Evolutionary conservation across 2,888 invertebrate genomes (phyloP), one percentile per base, ranked within the genome.

Genomic region (Amaurobius ferox): DNA sequence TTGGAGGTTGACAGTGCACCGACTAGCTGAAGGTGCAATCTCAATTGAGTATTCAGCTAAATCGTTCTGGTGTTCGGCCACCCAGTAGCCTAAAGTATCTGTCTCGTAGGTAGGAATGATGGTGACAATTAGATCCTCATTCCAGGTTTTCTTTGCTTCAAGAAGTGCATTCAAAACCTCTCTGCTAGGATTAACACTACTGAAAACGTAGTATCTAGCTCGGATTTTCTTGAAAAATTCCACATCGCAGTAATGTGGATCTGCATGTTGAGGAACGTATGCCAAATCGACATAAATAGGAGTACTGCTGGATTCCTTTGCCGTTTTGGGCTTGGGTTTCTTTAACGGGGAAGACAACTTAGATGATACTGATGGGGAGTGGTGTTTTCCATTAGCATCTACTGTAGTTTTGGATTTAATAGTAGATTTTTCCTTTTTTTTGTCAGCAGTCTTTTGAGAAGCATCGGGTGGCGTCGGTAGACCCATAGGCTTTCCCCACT

Each of bases 31-130:
- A 40, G 98, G 98, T 23, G 98, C 97, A 48, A 99, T 93, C 91
- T 98, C 98, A 89, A 99, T 97, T 91, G 96, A 97, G 91, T 95
- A 94, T 91, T 96, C 96, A 87, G 96, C 95, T 80, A 98, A 93
- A 13, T 95, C 94, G 90, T 98, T 98, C 91, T 97, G 97, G 91
- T 98, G 97, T 91, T 97, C 96, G 0, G 97, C 96, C 89, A 98
- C 97, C 98, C 98, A 98, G 91, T 97, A 97, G 90, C 97, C 97
- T 89, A 99, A 94, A 9, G 97, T 96, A 91, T 98, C 98, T 28
- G 98, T 98, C 91, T 98, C 98, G 91, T 98, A 98, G 5, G 98
- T 98, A 85, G 98, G 98, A 92, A 98, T 98, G 91, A 99, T 96
- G 88, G 98, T 98, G 88, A 98, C 98, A 92, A 98, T 97, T 96